Percentiles rank a stretch among this genome's conserved stretches.
phyloP scores from a whole-genome alignment of 2,797 vertebrate species.

The Masticophis lateralis region DNA sequence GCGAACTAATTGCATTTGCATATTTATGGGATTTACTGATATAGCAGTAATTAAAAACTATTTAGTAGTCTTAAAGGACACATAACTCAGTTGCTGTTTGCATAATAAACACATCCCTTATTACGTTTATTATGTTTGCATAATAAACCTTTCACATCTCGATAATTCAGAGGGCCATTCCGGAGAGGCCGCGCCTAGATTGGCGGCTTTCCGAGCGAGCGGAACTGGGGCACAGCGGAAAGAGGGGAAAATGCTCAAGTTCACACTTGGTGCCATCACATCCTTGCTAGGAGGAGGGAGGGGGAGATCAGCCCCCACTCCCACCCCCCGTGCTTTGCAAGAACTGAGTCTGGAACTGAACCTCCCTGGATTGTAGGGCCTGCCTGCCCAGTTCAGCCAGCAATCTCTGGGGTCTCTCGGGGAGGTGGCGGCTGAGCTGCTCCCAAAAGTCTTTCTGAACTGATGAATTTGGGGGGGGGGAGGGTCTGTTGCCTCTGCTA shows the following conservation, averaged over 20 bases:
- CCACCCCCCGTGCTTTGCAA: neutral
- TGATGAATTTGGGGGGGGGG: neutral
- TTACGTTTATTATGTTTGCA: conserved; percentile 65
- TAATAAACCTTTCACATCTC: conserved; percentile 63
- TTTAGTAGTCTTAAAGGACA: conserved; percentile 74
- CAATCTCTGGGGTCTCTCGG: neutral
- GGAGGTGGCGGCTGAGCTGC: neutral
- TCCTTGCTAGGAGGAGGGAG: neutral
- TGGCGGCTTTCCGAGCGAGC: neutral
- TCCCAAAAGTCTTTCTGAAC: neutral
- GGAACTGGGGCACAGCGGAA: conserved; percentile 5
- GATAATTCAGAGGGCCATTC: conserved; percentile 40
- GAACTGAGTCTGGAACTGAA: neutral
- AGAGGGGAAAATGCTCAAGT: neutral
- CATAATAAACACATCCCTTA: conserved; percentile 69
- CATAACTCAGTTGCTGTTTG: conserved; percentile 73
- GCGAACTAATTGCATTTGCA: conserved; percentile 73
- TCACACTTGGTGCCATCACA: neutral
- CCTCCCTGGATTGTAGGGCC: neutral
- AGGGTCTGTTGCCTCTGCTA: neutral
- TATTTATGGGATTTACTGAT: conserved; percentile 74
- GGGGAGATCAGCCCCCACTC: too few species aligned
- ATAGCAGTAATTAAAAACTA: conserved; percentile 75
- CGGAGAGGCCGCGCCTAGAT: conserved; percentile 6
- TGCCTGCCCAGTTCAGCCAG: neutral